Conservation (phyloP, 1,140 invertebrate species). For the Bombus sylvicola region DNA sequence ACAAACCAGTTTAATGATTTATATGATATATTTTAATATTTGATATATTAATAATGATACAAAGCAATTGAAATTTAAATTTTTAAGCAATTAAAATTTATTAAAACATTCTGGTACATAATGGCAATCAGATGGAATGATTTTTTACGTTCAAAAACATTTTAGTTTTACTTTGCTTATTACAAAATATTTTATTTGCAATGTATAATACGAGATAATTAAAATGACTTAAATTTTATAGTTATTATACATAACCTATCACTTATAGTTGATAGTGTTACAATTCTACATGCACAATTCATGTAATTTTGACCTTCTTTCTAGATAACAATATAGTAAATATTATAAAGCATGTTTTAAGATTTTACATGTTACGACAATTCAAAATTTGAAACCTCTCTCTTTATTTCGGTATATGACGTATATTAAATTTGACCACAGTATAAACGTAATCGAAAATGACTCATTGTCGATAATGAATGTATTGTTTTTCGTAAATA, state of each 20-base stretch:
- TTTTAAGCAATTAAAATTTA: background rate
- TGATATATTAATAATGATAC: background rate
- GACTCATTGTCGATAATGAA: constrained; percentile 71
- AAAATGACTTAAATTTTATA: background rate
- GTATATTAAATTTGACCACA: background rate
- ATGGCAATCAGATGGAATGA: background rate
- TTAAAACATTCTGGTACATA: background rate
- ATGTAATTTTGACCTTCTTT: background rate
- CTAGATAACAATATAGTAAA: background rate
- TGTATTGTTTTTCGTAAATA: background rate
- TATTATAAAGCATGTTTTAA: background rate
- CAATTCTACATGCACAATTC: background rate
- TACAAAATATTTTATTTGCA: constrained; percentile 17
- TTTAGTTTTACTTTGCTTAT: background rate
- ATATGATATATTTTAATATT: background rate
- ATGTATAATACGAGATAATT: constrained; percentile 4
- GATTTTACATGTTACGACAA: background rate
- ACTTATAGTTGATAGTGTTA: background rate
- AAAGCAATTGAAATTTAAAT: background rate
- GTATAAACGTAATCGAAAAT: background rate
- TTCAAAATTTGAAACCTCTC: background rate
- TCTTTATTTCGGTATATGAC: background rate
- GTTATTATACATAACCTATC: constrained; percentile 22
- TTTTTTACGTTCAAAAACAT: background rate
- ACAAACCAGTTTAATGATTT: background rate